phyloP scores from a whole-genome alignment of 2,888 invertebrate genomes.

The Athetis lepigone region DNA sequence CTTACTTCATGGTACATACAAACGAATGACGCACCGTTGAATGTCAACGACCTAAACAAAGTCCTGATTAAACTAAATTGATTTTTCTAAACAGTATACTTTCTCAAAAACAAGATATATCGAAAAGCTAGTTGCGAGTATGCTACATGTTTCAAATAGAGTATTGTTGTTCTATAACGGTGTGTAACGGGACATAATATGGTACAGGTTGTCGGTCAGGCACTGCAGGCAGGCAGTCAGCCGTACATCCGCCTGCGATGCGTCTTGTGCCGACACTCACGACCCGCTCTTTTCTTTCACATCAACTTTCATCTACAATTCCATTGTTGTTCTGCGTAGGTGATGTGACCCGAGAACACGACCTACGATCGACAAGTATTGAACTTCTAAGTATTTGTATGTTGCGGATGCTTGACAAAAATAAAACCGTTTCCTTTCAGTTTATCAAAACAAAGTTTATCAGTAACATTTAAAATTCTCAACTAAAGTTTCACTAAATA shows the following conservation, averaged over 20 bases:
- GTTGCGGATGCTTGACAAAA: constrained; percentile 4
- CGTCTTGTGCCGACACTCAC: constrained; percentile 55
- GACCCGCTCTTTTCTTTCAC: constrained; percentile 60
- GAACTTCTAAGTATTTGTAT: constrained; percentile 7
- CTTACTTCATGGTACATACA: too few relatives aligned
- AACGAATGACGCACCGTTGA: constrained; percentile 1
- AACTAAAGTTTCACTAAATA: constrained; percentile 29
- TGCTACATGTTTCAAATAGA: constrained; percentile 5
- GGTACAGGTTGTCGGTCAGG: constrained; percentile 64
- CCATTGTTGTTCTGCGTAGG: constrained; percentile 53
- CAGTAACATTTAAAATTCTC: constrained; percentile 28
- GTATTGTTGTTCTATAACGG: constrained; percentile 53
- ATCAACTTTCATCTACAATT: constrained; percentile 68
- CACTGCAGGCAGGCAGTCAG: constrained; percentile 71
- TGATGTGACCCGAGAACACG: constrained; percentile 15
- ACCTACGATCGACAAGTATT: constrained; percentile 15
- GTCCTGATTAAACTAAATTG: constrained; percentile 6
- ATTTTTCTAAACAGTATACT: constrained; percentile 6
- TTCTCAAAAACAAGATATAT: constrained; percentile 18
- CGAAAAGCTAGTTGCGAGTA: background rate
- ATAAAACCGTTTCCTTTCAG: background rate
- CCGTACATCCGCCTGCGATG: constrained; percentile 73
- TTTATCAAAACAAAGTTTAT: constrained; percentile 25
- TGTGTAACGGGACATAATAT: constrained; percentile 68
- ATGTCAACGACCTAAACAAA: constrained; percentile 51